Conservation (phyloP, 1,140 invertebrate species). For the Lamellibrachia luymesi region DNA sequence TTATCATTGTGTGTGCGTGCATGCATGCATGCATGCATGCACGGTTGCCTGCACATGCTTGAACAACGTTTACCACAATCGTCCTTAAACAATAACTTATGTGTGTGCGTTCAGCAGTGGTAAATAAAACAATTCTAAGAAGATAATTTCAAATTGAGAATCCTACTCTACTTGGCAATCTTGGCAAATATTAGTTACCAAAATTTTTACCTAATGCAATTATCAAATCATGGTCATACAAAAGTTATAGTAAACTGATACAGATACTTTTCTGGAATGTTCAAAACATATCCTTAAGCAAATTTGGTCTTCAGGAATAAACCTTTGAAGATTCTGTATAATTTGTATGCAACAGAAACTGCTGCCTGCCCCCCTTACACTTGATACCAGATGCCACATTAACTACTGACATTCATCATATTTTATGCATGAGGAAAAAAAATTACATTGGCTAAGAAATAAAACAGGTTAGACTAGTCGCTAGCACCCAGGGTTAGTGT, state of each 20-base stretch:
- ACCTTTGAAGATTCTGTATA: not conserved
- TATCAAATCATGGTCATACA: not conserved
- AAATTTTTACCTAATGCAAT: not conserved
- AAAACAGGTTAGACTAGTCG: conserved; percentile 1
- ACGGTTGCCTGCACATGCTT: too few species aligned
- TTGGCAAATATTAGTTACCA: not conserved
- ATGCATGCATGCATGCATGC: too few species aligned
- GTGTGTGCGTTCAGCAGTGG: not conserved
- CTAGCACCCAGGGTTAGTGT: not conserved
- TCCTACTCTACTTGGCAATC: not conserved
- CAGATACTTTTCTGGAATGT: not conserved
- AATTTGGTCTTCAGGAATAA: not conserved
- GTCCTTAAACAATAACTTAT: too few species aligned
- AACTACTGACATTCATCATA: not conserved
- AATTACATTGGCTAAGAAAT: not conserved
- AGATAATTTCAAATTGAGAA: not conserved
- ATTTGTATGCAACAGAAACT: not conserved
- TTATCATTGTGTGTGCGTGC: not conserved
- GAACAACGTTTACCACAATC: too few species aligned
- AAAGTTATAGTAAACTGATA: not conserved
- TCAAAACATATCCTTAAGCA: not conserved
- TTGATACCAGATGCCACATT: not conserved
- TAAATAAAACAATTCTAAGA: not conserved
- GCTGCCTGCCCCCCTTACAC: not conserved
- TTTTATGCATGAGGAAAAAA: not conserved